Base-by-base conservation (phyloP, 2,113 vertebrate species). In the Malurus alboscapulatus region DNA sequence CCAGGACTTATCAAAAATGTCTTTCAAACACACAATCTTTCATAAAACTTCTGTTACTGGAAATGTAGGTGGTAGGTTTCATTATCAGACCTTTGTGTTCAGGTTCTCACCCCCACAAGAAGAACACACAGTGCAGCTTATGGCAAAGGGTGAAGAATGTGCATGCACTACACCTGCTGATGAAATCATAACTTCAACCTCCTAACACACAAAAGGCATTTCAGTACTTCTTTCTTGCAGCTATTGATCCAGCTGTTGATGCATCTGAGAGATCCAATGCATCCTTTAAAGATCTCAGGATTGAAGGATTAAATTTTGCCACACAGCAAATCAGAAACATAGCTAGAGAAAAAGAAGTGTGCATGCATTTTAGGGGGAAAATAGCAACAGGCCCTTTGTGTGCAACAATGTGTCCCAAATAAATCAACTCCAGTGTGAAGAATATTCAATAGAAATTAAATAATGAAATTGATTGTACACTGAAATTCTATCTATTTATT, bases 401-500 rank as follows among this genome's bases (percentile, higher is more conserved):
- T 25, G 40, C 26, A 71, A 18, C 47, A 84, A 59, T 8, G 11
- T 18, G 4, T n/a, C 22, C 48, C 36, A 88, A 45, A 45, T 66
- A 61, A 54, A 84, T 67, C 82, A 91, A 16, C 22, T 85, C 15
- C 50, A 61, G 14, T 1, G 7, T 51, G 54, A n/a, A 79, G 54
- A 82, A 82, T 26, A 30, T 34, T 87, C 68, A 45, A 32, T 15
- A 63, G 38, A 85, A 86, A 91, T 66, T 30, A 76, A 62, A 65
- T 58, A 12, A 58, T 38, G 42, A 83, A 89, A 53, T 7, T 44
- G 57, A 78, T 76, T 15, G 6, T 58, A 61, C n/a, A 75, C 53
- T 27, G 53, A 73, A 87, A 75, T 55, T 42, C 71, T 85, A 63
- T 51, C 78, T 68, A 57, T 75, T 78, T 94, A 47, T 73, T 91